These are phyloP conservation scores for Harpalus rufipes DNA, from an alignment of 2,888 invertebrate genomes.

Conservation along the genomic window DNA sequence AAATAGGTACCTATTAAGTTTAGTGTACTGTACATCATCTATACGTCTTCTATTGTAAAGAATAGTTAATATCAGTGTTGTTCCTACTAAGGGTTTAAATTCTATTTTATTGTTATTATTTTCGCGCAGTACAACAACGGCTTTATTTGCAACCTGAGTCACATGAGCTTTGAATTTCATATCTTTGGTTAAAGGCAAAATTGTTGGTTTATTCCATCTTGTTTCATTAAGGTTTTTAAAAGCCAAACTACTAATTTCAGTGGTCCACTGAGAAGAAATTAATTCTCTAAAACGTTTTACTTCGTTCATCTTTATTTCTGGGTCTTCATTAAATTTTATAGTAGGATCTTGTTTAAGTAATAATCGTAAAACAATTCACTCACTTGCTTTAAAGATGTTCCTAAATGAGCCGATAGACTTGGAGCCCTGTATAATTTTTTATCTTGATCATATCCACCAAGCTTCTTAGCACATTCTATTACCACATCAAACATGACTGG, in stretches of 20 bases:
- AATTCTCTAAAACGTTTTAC: slow-evolving; percentile 61
- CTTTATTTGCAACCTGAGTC: background rate
- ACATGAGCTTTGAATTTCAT: slow-evolving; percentile 59
- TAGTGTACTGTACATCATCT: background rate
- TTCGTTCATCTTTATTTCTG: slow-evolving; percentile 52
- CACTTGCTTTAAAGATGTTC: slow-evolving; percentile 59
- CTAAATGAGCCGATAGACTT: slow-evolving; percentile 53
- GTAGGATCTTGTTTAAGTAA: slow-evolving; percentile 60
- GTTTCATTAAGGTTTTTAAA: slow-evolving; percentile 54
- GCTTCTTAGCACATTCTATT: too few species aligned
- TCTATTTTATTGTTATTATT: too few species aligned
- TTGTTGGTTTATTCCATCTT: slow-evolving; percentile 63
- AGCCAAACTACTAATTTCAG: background rate
- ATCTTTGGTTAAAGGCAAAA: slow-evolving; percentile 64
- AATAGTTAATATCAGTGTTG: slow-evolving; percentile 62
- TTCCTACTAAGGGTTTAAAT: slow-evolving; percentile 60
- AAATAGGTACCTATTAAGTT: slow-evolving; percentile 41
- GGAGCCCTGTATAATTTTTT: too few species aligned
- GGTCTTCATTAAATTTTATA: slow-evolving; percentile 4
- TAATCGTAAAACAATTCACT: slow-evolving; percentile 55
- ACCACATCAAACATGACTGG: too few species aligned
- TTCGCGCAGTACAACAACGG: too few species aligned
- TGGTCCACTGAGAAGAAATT: slow-evolving; percentile 60
- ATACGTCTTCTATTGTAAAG: slow-evolving; percentile 67
- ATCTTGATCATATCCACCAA: too few species aligned